Percentiles rank a stretch among this genome's conserved stretches.
Conservation (phyloP, 2,113 vertebrate species). For the Gambusia holbrooki region DNA sequence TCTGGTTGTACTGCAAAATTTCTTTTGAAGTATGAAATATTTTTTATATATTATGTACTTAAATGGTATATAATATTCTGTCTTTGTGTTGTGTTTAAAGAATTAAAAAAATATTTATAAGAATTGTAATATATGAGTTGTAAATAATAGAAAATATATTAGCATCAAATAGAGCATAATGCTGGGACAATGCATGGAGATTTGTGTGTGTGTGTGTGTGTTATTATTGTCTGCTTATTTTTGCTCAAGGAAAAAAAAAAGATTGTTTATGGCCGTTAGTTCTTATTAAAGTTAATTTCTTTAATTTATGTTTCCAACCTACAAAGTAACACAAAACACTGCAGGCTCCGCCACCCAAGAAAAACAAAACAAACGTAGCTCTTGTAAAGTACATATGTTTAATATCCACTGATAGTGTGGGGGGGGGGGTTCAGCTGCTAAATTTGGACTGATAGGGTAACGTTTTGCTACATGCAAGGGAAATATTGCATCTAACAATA, state of each 20-base stretch:
- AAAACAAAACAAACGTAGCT: not conserved
- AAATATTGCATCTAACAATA: not conserved
- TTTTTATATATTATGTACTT: too few relatives aligned
- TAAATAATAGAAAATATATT: not conserved
- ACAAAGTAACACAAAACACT: not conserved
- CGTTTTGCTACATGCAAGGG: not conserved
- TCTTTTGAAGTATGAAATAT: not conserved
- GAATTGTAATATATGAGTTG: not conserved
- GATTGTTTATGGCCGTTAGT: too few relatives aligned
- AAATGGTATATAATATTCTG: too few relatives aligned
- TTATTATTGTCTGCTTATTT: too few relatives aligned
- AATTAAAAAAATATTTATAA: too few relatives aligned
- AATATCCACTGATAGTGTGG: not conserved
- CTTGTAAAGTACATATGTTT: not conserved
- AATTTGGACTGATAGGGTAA: not conserved
- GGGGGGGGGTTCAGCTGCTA: not conserved
- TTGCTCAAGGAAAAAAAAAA: too few relatives aligned
- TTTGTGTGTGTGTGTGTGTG: too few relatives aligned
- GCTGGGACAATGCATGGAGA: too few relatives aligned
- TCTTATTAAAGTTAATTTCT: too few relatives aligned
- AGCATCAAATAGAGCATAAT: too few relatives aligned
- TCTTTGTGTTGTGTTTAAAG: too few relatives aligned
- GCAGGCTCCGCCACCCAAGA: not conserved
- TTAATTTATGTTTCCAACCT: too few relatives aligned
- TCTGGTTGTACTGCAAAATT: slow-evolving; percentile 20